phyloP scores from a whole-genome alignment of 2,797 vertebrate species.

The Thripadectes ignobilis region DNA sequence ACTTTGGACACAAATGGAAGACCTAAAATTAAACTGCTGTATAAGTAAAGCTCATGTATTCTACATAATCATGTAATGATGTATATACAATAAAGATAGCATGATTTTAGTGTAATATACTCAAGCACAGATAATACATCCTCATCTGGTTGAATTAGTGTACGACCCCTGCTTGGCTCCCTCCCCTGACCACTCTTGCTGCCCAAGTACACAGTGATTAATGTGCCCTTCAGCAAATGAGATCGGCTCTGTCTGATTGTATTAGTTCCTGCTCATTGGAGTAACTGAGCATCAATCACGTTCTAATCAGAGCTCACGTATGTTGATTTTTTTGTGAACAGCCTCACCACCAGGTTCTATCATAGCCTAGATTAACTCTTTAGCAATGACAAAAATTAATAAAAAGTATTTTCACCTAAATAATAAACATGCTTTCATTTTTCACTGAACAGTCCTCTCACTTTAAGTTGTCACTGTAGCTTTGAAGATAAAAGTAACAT shows the following conservation, averaged over 20 bases:
- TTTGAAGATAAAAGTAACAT: not conserved
- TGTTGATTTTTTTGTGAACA: conserved; percentile 40
- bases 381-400: not conserved
- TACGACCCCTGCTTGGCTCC: conserved; percentile 16
- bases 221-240: conserved; percentile 64
- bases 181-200: conserved; percentile 6
- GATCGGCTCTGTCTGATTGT: conserved; percentile 50
- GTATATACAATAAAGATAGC: not conserved
- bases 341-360: conserved; percentile 4
- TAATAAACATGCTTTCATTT: not conserved
- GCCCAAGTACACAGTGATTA: conserved; percentile 62
- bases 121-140: not conserved
- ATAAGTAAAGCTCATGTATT: not conserved
- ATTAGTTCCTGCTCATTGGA: conserved; percentile 66
- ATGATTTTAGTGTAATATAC: conserved; percentile 31
- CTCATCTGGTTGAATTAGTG: conserved; percentile 37
- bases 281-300: conserved; percentile 68
- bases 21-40: not conserved
- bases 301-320: conserved; percentile 58
- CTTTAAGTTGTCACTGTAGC: not conserved
- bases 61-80: not conserved
- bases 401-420: not conserved
- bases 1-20: not conserved
- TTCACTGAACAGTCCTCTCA: not conserved
- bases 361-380: not conserved